phyloP scores from a whole-genome alignment of 1,140 invertebrate genomes.

The Brachionus angularis region DNA sequence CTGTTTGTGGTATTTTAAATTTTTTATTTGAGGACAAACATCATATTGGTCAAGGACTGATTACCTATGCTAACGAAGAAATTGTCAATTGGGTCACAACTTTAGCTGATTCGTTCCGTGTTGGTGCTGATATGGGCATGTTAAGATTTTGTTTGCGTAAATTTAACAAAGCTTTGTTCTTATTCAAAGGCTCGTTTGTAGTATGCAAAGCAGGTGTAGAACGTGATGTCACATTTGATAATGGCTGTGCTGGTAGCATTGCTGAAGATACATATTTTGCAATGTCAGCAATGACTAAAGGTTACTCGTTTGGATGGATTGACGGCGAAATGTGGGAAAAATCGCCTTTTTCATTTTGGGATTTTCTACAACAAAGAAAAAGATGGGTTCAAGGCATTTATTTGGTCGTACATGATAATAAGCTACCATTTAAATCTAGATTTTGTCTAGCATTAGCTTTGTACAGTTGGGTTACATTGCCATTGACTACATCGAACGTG shows the following conservation, averaged over 20 bases:
- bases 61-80: constrained; percentile 94
- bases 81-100: constrained; percentile 94
- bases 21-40: constrained; percentile 89
- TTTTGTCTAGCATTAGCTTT: constrained; percentile 78
- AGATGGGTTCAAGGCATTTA: constrained; percentile 92
- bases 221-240: constrained; percentile 83
- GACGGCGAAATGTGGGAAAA: constrained; percentile 91
- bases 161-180: constrained; percentile 90
- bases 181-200: constrained; percentile 73
- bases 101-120: constrained; percentile 87
- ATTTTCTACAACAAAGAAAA: constrained; percentile 90
- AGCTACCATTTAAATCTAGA: constrained; percentile 76
- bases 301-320: constrained; percentile 60
- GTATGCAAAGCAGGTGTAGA: constrained; percentile 62
- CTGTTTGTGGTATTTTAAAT: constrained; percentile 81
- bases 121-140: constrained; percentile 85
- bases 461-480: constrained; percentile 90
- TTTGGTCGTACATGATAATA: constrained; percentile 82
- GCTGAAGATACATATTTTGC: constrained; percentile 94
- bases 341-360: constrained; percentile 85
- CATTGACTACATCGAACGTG: constrained; percentile 81
- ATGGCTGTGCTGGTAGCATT: constrained; percentile 79
- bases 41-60: constrained; percentile 92
- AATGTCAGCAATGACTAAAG: constrained; percentile 68
- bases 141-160: constrained; percentile 82